Base-by-base conservation (phyloP, 1,140 invertebrate genomes). In the Macrobrachium nipponense region DNA sequence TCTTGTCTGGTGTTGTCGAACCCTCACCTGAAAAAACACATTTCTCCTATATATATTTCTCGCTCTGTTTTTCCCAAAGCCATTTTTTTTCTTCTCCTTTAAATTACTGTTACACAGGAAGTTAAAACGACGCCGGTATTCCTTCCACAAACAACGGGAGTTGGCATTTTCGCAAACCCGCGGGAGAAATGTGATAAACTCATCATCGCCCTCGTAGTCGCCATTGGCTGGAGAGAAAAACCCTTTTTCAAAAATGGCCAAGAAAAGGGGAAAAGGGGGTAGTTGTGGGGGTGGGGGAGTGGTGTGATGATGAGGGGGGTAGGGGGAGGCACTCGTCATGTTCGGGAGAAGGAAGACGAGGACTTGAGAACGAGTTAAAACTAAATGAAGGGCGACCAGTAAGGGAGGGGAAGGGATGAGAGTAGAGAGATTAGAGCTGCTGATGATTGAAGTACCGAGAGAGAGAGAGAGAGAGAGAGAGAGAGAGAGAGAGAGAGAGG, bases 11-110 rank as follows among this genome's bases (percentile, higher is more conserved):
- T 5, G 12, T 58, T 43, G 51, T 51, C 12, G 51, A 51, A 51
- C 51, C 51, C 12, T n/a, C 12, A 20, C 44, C 44, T 76, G 18
- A 58, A 76, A n/a, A 76, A 76, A 76, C 43, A 76, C 59, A 58
- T 76, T 20, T n/a, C 18, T 8, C 36, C 44, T 20, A 14, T 8
- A n/a, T n/a, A n/a, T n/a, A n/a, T 44, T 76, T 17, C 72, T 44
- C 43, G n/a, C 18, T n/a, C 20, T 58, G 12, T n/a, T 17, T n/a
- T 76, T 76, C 36, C 44, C 59, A 51, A 51, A 2, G 51, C 51
- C 51, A 10, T 58, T 76, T n/a, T 76, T 76, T 8, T 76, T 51
- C 4, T 76, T 51, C 4, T 4, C 27, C 51, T 51, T 51, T 51
- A 51, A 51, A 51, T 51, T 6, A 51, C 51, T 51, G 51, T 10